Evolutionary conservation across 2,797 vertebrate species (phyloP).

Genomic region (Enteromius unitaeniatus): DNA sequence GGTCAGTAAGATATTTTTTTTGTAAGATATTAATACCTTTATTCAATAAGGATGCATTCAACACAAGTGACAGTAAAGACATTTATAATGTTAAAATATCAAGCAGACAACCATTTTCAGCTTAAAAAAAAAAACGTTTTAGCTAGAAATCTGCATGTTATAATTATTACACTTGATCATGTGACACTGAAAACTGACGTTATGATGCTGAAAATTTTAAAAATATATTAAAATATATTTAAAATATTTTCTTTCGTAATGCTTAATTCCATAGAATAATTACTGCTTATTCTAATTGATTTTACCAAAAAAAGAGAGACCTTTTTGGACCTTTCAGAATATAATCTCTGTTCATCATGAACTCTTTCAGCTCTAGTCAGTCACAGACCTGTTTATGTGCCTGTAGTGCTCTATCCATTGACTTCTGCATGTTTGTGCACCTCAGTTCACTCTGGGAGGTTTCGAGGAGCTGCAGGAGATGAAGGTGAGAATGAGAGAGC

Average conservation of each 20-base stretch:
- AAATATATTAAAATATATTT: background rate
- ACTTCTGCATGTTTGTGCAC: conserved; percentile 19
- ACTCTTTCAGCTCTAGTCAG: background rate
- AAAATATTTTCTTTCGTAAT: background rate
- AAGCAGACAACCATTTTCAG: background rate
- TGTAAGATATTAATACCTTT: background rate
- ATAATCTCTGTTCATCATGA: background rate
- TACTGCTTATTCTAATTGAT: background rate
- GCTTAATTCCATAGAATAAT: background rate
- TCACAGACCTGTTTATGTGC: background rate
- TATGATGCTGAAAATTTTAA: background rate
- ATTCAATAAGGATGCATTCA: background rate
- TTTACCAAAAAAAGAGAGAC: background rate
- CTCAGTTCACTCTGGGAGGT: conserved; percentile 92
- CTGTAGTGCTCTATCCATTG: background rate
- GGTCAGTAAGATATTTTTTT: background rate
- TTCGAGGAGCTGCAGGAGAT: conserved; percentile 89
- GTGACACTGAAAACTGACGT: background rate
- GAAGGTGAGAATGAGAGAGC: conserved; percentile 84
- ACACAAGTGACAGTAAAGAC: background rate
- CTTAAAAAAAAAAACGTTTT: background rate
- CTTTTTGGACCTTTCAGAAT: background rate
- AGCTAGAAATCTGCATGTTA: background rate
- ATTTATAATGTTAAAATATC: background rate
- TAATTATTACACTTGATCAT: background rate